These are phyloP conservation scores for Brachionus paranguensis DNA, from an alignment of 1,140 invertebrate genomes.

Conservation along the genomic window DNA sequence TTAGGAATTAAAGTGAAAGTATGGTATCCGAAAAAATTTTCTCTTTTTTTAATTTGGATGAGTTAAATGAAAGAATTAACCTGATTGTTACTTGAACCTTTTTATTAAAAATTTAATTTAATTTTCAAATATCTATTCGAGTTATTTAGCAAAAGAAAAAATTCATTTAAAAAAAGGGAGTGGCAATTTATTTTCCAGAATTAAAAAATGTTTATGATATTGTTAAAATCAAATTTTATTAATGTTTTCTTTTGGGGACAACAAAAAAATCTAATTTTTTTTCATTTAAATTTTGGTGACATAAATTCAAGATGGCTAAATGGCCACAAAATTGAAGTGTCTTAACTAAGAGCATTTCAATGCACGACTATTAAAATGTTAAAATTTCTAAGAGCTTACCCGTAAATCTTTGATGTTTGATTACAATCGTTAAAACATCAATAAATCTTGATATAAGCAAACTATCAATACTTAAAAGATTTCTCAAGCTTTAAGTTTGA, in stretches of 20 bases:
- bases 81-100: not conserved
- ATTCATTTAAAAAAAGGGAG: no score
- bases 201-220: no score
- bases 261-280: not conserved
- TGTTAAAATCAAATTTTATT: no score
- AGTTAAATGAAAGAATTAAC: not conserved
- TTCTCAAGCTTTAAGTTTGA: not conserved
- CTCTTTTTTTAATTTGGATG: not conserved
- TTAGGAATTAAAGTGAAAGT: not conserved
- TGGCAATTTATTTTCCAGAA: no score
- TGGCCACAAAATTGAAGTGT: not conserved
- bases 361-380: not conserved
- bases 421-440: not conserved
- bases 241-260: not conserved
- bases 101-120: not conserved
- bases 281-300: not conserved
- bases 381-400: not conserved
- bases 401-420: not conserved
- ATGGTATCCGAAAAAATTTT: not conserved
- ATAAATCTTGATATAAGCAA: not conserved
- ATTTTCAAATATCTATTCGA: no score
- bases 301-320: not conserved
- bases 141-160: no score
- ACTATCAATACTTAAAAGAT: not conserved
- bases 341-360: not conserved